phyloP scores from a whole-genome alignment of 2,113 vertebrate genomes.

The Hylia prasina region DNA sequence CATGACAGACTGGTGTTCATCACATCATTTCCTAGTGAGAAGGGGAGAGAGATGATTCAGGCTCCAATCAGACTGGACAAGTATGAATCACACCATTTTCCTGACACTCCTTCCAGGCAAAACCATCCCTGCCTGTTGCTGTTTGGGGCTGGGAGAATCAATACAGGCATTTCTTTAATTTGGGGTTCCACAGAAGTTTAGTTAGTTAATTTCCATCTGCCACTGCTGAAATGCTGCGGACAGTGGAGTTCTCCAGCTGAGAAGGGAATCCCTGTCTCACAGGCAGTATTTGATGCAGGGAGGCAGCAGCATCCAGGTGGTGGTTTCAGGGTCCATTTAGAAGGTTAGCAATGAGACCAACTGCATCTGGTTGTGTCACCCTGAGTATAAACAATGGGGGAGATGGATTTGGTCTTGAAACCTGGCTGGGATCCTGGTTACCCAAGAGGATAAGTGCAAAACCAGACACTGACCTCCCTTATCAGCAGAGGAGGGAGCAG shows the following conservation, averaged over 20 bases:
- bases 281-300: not conserved
- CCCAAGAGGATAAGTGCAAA: not conserved
- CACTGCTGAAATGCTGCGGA: not conserved
- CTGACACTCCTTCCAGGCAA: not conserved
- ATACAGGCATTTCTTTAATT: not conserved
- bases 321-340: not conserved
- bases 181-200: not conserved
- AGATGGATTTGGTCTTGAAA: not conserved
- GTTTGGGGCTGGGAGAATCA: not conserved
- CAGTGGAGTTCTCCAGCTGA: not conserved
- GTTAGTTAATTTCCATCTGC: not conserved
- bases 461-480: not conserved
- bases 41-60: not conserved
- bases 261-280: not conserved
- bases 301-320: not conserved
- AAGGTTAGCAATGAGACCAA: fast-evolving
- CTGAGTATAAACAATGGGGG: not conserved
- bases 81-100: not conserved
- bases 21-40: not conserved
- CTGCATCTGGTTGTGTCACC: not conserved
- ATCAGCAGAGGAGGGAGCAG: not conserved
- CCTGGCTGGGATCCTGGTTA: not conserved
- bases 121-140: not conserved
- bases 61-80: not conserved
- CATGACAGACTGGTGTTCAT: not conserved